Evolutionary conservation across 2,113 vertebrate genomes (phyloP), one percentile per base, ranked within the genome.

Genomic region (Phalacrocorax aristotelis): DNA sequence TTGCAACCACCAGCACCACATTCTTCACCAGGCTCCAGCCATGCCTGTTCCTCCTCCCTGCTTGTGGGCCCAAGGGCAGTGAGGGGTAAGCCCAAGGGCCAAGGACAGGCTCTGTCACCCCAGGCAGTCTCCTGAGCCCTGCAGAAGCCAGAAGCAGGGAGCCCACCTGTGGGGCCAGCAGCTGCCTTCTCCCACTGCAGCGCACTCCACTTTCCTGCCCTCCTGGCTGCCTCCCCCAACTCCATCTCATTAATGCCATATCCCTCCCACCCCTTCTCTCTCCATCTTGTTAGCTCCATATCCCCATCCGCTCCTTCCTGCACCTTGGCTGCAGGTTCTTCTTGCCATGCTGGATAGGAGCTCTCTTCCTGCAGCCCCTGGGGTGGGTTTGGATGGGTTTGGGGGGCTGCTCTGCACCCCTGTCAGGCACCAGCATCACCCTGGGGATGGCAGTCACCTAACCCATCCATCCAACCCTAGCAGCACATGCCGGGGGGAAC

Each of bases 151-250:
- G 40, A 30, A 90, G 42, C 30, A 66, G 79, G 51, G 38, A 84
- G 11, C 52, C 69, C 2, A 3, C 26, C 29, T 0, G 0, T 5
- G 1, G 16, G 42, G 12, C 49, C n/a, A 71, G 80, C 7, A 1
- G 15, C 27, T 1, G 0, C 26, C 30, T 93, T 52, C 30, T 91
- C 75, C 76, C 57, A 26, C 10, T 2, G 1, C 75, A 71, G 55
- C 12, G 40, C 55, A 23, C 11, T 62, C 32, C n/a, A 10, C 44
- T 83, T 55, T 21, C 48, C 72, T 80, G 58, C 82, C 23, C 74
- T 84, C 44, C 30, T 29, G 7, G 14, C 64, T 90, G 30, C 58
- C 29, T 83, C 9, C 25, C 13, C 9, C 22, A 6, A 5, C 19
- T 80, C 51, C 13, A 1, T 42, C 61, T 83, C 55, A 58, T 68